Evolutionary conservation across 2,113 vertebrate species (phyloP), one percentile per base, ranked within the genome.

Genomic region (Xiphophorus couchianus): DNA sequence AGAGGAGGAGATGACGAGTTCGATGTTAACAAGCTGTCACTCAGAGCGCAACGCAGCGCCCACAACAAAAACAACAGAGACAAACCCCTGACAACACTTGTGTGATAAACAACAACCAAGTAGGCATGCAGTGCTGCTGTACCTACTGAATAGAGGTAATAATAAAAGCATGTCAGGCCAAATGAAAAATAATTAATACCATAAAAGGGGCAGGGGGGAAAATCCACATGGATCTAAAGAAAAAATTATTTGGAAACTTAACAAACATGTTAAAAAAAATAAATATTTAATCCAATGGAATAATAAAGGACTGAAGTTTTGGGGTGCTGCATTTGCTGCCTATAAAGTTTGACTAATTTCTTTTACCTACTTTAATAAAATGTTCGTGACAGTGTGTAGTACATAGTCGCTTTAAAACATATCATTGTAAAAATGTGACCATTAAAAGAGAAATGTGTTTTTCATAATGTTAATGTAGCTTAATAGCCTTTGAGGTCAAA

Each of bases 21-120:
- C 69, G 86, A 87, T 76, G 66, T 86, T 88, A 87, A 90, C 86
- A 89, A 86, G 89, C 91, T 86, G 90, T 86, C 82, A 80, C 68
- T 79, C 86, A 73, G 66, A 84, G 82, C 83, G 82, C 76, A 84
- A 85, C 80, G 83, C 61, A 54, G 80, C 70, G n/a, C 76, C 76
- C 83, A 83, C 83, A 85, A 72, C 84, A 78, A 77, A 84, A 74
- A 83, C 82, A 82, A 79, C 76, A 68, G 42, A 80, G 76, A 86
- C 80, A 85, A 25, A 37, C 66, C 62, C 66, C 61, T 37, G 73
- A 86, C 80, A 80, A 80, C 74, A 64, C 73, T 5, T 13, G 69
- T 73, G 83, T 74, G 60, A 70, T 73, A 88, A 84, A 84, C 86
- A 87, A 78, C 63, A 74, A 69, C 61, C 62, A 64, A 78, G 62